Evolutionary conservation across 2,113 vertebrate genomes (phyloP), one percentile per base, ranked within the genome.

Genomic region (Pseudorasbora parva): DNA sequence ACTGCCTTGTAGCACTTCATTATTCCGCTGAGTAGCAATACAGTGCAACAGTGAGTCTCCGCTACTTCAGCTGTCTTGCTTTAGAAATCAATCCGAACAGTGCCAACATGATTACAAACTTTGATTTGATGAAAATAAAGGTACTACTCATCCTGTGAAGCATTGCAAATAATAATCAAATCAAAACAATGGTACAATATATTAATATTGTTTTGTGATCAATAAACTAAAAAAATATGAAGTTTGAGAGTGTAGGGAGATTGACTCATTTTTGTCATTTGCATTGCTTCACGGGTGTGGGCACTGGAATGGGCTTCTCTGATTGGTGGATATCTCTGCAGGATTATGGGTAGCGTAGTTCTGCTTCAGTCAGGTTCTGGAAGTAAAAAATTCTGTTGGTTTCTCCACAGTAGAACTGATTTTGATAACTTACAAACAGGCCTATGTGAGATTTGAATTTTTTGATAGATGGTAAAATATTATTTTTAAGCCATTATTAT

Each of bases 21-120:
- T 86, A 86, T 83, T 85, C 60, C 41, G 60, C 41, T 72, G 23
- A 12, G 60, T 75, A 72, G 81, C 85, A 72, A 88, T 66, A 74
- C 62, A 87, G 60, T 54, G 15, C 79, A 74, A 74, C 45, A 76
- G 15, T 21, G 49, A 56, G 49, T 56, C 27, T 27, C 7, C 2
- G 17, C 62, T 73, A 27, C 14, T 73, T 15, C 23, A 25, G 71
- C 71, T 17, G 23, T 27, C 45, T 49, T 25, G 45, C 11, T 23
- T 49, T 8, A 49, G 43, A 23, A 73, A 49, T 49, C 41, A 49
- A 27, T 25, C 23, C 69, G 15, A 73, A 43, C 7, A 25, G 21
- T 21, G 43, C 33, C 37, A 71, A 69, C 37, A 41, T 41, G 25
- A 62, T 15, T 30, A 25, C 25, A 19, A 37, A 17, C 17, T 68